Conservation (phyloP, 2,797 vertebrate genomes). For the Phalanger gymnotis region DNA sequence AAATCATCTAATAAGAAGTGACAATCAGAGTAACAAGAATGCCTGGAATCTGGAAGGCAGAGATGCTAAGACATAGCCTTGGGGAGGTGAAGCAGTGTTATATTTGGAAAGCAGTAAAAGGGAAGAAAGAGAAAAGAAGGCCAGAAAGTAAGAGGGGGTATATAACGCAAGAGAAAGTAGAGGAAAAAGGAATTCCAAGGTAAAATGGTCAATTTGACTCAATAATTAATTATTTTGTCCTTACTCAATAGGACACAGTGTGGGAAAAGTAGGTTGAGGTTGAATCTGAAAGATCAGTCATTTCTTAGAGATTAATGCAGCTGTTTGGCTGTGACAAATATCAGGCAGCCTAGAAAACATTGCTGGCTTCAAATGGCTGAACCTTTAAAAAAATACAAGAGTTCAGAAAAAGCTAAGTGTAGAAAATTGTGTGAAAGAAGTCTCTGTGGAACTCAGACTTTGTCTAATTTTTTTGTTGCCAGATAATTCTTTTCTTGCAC, state of each 20-base stretch:
- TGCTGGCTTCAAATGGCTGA: neutral
- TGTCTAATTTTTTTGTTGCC: neutral
- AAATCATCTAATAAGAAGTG: neutral
- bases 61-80: neutral
- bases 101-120: neutral
- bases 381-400: neutral
- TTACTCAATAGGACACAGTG: neutral
- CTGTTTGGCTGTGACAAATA: neutral
- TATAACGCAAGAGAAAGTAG: neutral
- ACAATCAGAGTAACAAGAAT: neutral
- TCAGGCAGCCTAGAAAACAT: neutral
- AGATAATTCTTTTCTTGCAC: neutral
- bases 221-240: neutral
- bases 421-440: neutral
- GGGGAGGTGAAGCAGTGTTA: neutral
- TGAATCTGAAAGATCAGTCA: neutral
- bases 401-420: neutral
- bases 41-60: neutral
- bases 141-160: neutral
- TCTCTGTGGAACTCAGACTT: neutral
- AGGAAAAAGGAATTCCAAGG: neutral
- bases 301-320: neutral
- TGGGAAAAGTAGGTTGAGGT: neutral
- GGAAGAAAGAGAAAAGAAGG: neutral
- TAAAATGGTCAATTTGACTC: neutral